phyloP scores from a whole-genome alignment of 2,797 vertebrate species.

The Syngnathus acus region DNA sequence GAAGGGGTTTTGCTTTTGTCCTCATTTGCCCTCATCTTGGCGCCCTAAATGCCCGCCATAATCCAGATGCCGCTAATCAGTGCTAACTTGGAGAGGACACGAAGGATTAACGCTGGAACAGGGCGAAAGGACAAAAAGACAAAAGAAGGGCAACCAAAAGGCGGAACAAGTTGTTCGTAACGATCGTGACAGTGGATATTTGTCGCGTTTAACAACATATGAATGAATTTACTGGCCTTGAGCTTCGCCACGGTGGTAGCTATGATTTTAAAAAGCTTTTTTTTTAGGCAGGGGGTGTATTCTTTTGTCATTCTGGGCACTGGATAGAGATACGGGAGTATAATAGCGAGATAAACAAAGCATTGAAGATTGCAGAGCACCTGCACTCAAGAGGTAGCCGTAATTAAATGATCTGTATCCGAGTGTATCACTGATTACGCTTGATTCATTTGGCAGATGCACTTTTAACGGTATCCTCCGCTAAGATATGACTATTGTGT shows the following conservation, averaged over 20 bases:
- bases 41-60: slow-evolving; percentile 1
- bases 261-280: not conserved
- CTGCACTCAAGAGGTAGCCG: not conserved
- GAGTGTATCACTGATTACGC: not conserved
- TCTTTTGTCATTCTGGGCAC: not conserved
- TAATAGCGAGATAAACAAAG: slow-evolving; percentile 1
- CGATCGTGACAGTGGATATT: not conserved
- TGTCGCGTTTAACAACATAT: too few relatives aligned
- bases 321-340: not conserved
- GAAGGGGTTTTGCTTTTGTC: not conserved
- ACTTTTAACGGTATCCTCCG: slow-evolving; percentile 29
- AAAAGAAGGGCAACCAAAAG: not conserved
- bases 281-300: not conserved
- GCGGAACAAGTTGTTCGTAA: not conserved
- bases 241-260: too few relatives aligned
- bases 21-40: not conserved
- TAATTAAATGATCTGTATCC: slow-evolving; percentile 6
- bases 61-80: slow-evolving; percentile 33
- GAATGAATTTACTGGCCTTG: not conserved
- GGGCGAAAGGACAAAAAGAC: slow-evolving; percentile 7
- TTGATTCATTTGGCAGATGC: slow-evolving; percentile 7
- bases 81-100: slow-evolving; percentile 15
- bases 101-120: slow-evolving; percentile 12
- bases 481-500: slow-evolving; percentile 27
- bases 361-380: slow-evolving; percentile 1